A percentile compares a stretch with the other conserved stretches of the same genome.
Conservation (phyloP, 2,888 invertebrate genomes). For the Nemapogon koenigi region DNA sequence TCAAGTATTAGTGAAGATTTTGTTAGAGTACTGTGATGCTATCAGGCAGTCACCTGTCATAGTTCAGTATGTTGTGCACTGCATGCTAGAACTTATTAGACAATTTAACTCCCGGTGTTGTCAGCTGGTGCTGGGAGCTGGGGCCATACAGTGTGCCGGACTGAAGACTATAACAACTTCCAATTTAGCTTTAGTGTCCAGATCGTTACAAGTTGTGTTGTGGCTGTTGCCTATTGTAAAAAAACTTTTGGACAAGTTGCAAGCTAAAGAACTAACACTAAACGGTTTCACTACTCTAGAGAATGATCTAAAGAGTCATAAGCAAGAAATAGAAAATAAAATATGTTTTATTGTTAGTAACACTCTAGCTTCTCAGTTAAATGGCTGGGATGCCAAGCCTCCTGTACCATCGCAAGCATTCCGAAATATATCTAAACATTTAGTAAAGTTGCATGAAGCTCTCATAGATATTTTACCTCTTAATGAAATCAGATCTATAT, state of each 20-base stretch:
- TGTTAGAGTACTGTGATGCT: conserved; percentile 90
- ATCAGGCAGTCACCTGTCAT: conserved; percentile 79
- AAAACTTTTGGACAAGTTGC: conserved; percentile 69
- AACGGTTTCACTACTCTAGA: conserved; percentile 74
- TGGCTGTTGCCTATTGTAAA: conserved; percentile 80
- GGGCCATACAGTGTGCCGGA: conserved; percentile 93
- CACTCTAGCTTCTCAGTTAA: conserved; percentile 80
- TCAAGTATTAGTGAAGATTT: conserved; percentile 85
- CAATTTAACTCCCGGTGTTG: conserved; percentile 89
- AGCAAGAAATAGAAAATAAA: conserved; percentile 91
- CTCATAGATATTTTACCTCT: conserved; percentile 84
- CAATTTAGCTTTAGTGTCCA: conserved; percentile 86
- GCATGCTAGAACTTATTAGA: conserved; percentile 87
- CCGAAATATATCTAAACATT: conserved; percentile 85
- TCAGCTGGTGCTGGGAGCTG: conserved; percentile 95
- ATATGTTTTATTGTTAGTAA: conserved; percentile 89
- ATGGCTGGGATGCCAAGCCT: conserved; percentile 92
- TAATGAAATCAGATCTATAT: conserved; percentile 77
- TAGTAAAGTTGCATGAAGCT: conserved; percentile 91
- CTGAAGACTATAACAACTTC: conserved; percentile 93
- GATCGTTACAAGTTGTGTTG: conserved; percentile 81
- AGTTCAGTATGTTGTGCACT: conserved; percentile 80
- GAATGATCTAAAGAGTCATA: conserved; percentile 85
- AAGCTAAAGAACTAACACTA: conserved; percentile 52
- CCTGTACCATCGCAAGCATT: conserved; percentile 93